These are phyloP conservation scores for Excalfactoria chinensis DNA, from an alignment of 2,113 vertebrate genomes.

Conservation along the genomic window DNA sequence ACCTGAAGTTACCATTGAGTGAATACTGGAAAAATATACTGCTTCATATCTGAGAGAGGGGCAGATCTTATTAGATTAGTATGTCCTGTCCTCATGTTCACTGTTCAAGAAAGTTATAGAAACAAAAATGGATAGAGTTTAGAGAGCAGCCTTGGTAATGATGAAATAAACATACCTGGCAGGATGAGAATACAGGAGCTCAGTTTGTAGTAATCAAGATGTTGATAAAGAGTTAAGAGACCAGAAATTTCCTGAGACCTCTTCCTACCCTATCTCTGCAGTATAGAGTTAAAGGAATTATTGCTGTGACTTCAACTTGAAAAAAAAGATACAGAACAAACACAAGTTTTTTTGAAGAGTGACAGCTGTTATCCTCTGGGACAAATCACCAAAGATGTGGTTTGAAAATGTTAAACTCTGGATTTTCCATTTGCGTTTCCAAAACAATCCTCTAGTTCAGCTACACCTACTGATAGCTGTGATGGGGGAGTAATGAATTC, in stretches of 20 bases:
- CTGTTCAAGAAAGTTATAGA: not conserved
- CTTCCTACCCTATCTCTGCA: not conserved
- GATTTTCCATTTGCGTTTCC: not conserved
- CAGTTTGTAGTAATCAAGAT: not conserved
- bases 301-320: not conserved
- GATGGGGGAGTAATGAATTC: not conserved
- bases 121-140: not conserved
- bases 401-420: slow-evolving; percentile 9
- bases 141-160: not conserved
- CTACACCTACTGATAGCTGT: not conserved
- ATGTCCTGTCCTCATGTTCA: not conserved
- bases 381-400: not conserved
- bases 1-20: not conserved
- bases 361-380: not conserved
- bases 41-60: not conserved
- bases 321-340: not conserved
- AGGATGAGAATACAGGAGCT: not conserved
- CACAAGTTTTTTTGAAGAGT: not conserved
- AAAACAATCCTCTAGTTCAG: not conserved
- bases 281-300: not conserved
- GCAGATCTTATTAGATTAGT: not conserved
- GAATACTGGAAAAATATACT: not conserved
- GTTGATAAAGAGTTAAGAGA: not conserved
- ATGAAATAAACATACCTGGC: not conserved
- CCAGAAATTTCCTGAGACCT: not conserved